These are phyloP conservation scores for Heliconius congener DNA, from an alignment of 1,140 invertebrate species.

Conservation along the genomic window DNA sequence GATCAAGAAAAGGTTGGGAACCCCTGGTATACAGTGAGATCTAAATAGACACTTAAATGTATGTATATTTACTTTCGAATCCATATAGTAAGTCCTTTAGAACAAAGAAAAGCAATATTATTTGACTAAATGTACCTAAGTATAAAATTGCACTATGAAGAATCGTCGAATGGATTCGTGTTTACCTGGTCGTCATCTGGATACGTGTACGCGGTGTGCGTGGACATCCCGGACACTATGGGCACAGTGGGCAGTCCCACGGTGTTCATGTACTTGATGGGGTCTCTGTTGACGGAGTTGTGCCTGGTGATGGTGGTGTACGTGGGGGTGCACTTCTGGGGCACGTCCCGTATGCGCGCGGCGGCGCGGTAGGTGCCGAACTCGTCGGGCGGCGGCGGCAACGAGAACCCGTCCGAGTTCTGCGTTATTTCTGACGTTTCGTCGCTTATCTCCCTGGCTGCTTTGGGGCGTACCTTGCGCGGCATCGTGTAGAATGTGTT, in stretches of 20 bases:
- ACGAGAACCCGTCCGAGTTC: conserved; percentile 69
- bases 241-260: conserved; percentile 65
- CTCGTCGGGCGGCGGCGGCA: conserved; percentile 75
- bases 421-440: conserved; percentile 71
- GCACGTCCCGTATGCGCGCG: conserved; percentile 65
- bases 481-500: conserved; percentile 77
- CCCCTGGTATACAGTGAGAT: not conserved
- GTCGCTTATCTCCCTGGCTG: conserved; percentile 68
- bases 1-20: no score
- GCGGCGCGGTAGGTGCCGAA: conserved; percentile 68
- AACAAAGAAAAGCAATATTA: conserved; percentile 24
- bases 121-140: conserved; percentile 4
- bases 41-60: conserved; percentile 38
- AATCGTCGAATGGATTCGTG: conserved; percentile 71
- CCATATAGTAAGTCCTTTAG: conserved; percentile 40
- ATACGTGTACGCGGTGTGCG: conserved; percentile 61
- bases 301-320: conserved; percentile 66
- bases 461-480: conserved; percentile 67
- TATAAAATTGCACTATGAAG: conserved; percentile 30
- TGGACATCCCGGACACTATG: conserved; percentile 43
- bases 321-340: conserved; percentile 57
- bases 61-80: conserved; percentile 43
- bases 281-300: conserved; percentile 53
- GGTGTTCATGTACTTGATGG: conserved; percentile 66
- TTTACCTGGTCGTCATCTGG: conserved; percentile 69